Conservation (phyloP, 1,140 invertebrate genomes). For the roundworm (Caenorhabditis elegans) region WBcel235 BX284606.5:6198001-6198500, state of each 20-base stretch:
- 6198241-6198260: background rate
- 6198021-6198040: background rate
- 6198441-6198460: background rate
- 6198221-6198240: background rate
- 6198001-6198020: background rate
- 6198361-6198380: background rate
- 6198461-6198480: background rate
- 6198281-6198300: no score
- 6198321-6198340: background rate
- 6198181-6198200: background rate
- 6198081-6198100: no score
- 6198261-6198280: no score
- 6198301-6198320: background rate
- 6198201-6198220: background rate
- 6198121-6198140: no score
- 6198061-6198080: no score
- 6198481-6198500: background rate
- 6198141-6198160: no score
- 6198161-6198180: background rate
- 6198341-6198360: background rate
- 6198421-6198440: background rate
- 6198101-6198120: no score
- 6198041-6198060: background rate
- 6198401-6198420: conserved; percentile 9
- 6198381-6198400: background rate